Evolutionary conservation across 1,140 invertebrate genomes (phyloP).

Genomic region (Drosophila kohkoa): DNA sequence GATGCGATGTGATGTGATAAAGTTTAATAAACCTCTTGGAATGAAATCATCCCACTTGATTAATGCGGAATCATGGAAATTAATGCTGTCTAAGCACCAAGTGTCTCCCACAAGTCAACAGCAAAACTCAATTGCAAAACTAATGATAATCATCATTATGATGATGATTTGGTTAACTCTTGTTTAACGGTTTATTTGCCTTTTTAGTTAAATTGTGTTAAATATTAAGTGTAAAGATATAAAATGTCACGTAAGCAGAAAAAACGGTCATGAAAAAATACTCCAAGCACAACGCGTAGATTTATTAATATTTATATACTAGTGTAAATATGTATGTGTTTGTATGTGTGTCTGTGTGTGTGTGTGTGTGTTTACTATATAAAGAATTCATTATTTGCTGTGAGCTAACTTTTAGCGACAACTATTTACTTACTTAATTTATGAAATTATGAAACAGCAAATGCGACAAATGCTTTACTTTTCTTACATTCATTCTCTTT

Average conservation of each 20-base stretch:
- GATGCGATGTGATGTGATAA: not conserved
- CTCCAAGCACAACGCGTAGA: not conserved
- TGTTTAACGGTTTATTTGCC: conserved; percentile 17
- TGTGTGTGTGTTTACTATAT: not conserved
- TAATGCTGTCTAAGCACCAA: conserved; percentile 7
- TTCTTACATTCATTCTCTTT: conserved; percentile 13
- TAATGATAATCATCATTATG: not conserved
- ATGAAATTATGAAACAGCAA: conserved; percentile 19
- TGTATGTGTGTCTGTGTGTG: no score
- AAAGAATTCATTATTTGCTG: conserved; percentile 29
- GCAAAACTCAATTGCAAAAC: not conserved
- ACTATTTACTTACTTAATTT: conserved; percentile 12
- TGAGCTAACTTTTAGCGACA: conserved; percentile 14
- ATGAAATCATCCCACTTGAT: conserved; percentile 19
- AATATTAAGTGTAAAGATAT: conserved; percentile 29
- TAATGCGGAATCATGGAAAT: conserved; percentile 8
- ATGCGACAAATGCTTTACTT: not conserved
- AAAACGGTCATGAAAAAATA: not conserved
- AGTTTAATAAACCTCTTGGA: conserved; percentile 7
- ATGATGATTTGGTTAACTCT: conserved; percentile 6
- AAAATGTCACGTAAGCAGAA: conserved; percentile 26
- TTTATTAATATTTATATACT: conserved; percentile 46
- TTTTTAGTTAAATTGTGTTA: conserved; percentile 28
- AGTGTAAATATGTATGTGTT: not conserved
- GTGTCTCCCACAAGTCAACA: not conserved